Conservation (phyloP, 2,113 vertebrate genomes). For the Ammodytes dubius region DNA sequence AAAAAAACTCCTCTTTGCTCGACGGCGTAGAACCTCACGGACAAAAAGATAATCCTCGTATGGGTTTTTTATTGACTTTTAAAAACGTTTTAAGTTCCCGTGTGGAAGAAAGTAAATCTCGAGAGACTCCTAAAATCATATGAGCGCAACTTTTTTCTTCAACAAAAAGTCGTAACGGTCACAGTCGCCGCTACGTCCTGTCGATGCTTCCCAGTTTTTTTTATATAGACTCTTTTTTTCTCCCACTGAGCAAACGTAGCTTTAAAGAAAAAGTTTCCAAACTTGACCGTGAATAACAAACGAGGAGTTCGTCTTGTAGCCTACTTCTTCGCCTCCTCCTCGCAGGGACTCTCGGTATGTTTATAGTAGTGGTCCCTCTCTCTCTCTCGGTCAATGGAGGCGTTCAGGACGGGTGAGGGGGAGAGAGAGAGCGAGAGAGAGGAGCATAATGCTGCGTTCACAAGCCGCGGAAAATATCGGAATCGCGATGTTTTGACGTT, state of each 20-base stretch:
- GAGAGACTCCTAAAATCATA: constrained; percentile 1
- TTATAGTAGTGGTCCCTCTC: constrained; percentile 67
- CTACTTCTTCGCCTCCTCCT: too few species aligned
- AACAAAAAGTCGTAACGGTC: constrained; percentile 24
- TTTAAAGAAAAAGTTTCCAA: constrained; percentile 2
- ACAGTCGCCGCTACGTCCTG: constrained; percentile 19
- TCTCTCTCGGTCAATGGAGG: constrained; percentile 69
- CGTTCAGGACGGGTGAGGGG: constrained; percentile 42
- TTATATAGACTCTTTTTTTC: not conserved
- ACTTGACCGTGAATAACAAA: constrained; percentile 21
- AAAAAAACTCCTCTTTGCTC: constrained; percentile 38
- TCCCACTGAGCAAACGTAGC: not conserved
- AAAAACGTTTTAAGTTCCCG: not conserved
- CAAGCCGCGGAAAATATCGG: not conserved
- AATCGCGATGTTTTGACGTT: not conserved
- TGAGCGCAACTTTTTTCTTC: constrained; percentile 31
- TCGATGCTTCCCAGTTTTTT: constrained; percentile 12
- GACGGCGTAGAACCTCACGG: constrained; percentile 34
- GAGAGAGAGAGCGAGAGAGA: constrained; percentile 4
- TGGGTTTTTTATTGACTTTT: not conserved
- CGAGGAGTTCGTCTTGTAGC: constrained; percentile 44
- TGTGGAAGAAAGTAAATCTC: not conserved
- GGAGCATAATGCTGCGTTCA: constrained; percentile 61
- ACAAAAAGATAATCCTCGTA: constrained; percentile 54
- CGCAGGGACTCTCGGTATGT: constrained; percentile 56